phyloP scores from a whole-genome alignment of 2,888 invertebrate genomes.

The Melieria omissa region DNA sequence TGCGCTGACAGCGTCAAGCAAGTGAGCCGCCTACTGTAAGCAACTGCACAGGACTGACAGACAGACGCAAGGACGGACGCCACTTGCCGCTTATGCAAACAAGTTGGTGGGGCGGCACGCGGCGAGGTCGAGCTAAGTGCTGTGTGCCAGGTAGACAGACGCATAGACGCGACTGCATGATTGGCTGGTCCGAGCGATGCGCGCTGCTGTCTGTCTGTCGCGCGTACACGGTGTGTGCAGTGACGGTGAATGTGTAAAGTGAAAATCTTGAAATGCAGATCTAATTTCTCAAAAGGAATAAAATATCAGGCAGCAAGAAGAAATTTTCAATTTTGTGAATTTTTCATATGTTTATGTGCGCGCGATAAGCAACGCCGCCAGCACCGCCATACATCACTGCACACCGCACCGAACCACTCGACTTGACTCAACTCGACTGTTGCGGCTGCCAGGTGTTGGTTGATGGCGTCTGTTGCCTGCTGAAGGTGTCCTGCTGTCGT shows the following conservation, averaged over 20 bases:
- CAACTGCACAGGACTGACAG: constrained; percentile 9
- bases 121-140: background rate
- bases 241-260: constrained; percentile 16
- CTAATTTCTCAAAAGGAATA: constrained; percentile 60
- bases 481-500: no score
- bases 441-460: no score
- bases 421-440: no score
- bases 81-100: constrained; percentile 44
- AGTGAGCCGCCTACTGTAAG: constrained; percentile 6
- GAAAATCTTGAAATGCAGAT: constrained; percentile 44
- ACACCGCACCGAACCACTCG: no score
- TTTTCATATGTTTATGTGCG: constrained; percentile 37
- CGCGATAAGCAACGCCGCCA: constrained; percentile 17
- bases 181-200: background rate
- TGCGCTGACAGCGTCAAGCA: background rate
- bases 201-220: background rate
- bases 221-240: background rate
- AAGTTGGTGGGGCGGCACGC: background rate
- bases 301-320: constrained; percentile 39
- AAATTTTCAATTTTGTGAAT: constrained; percentile 40
- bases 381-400: background rate
- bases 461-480: no score
- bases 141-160: background rate
- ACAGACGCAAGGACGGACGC: constrained; percentile 45
- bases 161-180: background rate